Evolutionary conservation across 2,113 vertebrate genomes (phyloP).

Genomic region (Neofelis nebulosa): DNA sequence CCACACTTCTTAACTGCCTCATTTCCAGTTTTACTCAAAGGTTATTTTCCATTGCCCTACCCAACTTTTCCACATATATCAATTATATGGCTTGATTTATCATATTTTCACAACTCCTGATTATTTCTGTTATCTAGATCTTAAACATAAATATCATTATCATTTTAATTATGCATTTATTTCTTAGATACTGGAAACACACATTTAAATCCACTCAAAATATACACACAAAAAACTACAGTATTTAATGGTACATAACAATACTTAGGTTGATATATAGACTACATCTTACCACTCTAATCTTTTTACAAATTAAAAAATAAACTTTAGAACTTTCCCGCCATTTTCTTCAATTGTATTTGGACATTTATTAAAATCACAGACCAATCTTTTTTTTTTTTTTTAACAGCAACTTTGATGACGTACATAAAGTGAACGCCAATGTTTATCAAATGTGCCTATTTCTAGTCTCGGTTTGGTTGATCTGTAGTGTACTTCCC

Average conservation of each 20-base stretch:
- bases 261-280: not conserved
- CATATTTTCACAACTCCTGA: not conserved
- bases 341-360: conserved; percentile 7
- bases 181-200: not conserved
- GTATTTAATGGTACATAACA: not conserved
- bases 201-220: not conserved
- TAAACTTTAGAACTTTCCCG: conserved; percentile 13
- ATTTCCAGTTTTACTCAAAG: not conserved
- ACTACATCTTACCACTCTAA: not conserved
- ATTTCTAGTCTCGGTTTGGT: conserved; percentile 33
- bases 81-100: not conserved
- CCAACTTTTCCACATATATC: not conserved
- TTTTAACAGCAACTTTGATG: conserved; percentile 35
- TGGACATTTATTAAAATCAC: not conserved
- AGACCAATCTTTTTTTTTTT: not conserved
- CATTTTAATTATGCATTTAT: not conserved
- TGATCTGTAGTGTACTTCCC: conserved; percentile 14
- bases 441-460: not conserved
- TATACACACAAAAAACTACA: not conserved
- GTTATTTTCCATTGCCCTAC: not conserved
- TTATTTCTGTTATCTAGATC: not conserved
- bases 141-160: not conserved
- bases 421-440: conserved; percentile 29
- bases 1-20: not conserved
- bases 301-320: conserved; percentile 19